phyloP scores from a whole-genome alignment of 1,140 invertebrate species.

The Drosophila bifasciata region DNA sequence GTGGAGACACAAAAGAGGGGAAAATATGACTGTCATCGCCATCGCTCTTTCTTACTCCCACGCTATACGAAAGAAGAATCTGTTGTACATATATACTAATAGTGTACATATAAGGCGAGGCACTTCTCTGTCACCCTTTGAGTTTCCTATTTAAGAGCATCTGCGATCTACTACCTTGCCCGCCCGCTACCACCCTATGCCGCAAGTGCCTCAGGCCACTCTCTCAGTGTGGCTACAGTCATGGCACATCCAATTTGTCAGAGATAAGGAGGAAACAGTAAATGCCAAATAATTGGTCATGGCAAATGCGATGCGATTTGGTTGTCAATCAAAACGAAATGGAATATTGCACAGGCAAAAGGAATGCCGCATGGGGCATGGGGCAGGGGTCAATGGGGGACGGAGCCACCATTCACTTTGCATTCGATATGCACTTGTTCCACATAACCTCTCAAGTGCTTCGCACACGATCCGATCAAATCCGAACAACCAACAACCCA shows the following conservation, averaged over 20 bases:
- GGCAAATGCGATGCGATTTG: slow-evolving; percentile 45
- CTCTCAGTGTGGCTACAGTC: slow-evolving; percentile 12
- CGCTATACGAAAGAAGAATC: background rate
- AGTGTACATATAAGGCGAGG: too few relatives aligned
- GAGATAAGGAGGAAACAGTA: slow-evolving; percentile 42
- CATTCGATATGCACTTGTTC: background rate
- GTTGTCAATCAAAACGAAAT: slow-evolving; percentile 35
- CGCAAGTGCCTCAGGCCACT: background rate
- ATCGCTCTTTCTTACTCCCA: slow-evolving; percentile 20
- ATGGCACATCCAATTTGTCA: slow-evolving; percentile 38
- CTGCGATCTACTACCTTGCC: too few relatives aligned
- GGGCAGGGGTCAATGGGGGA: background rate
- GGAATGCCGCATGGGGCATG: slow-evolving; percentile 8
- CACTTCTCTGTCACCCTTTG: background rate
- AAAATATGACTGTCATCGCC: too few relatives aligned
- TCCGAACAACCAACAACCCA: too few relatives aligned
- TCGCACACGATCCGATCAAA: slow-evolving; percentile 16
- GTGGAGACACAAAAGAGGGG: too few relatives aligned
- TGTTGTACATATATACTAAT: too few relatives aligned
- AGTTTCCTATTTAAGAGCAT: too few relatives aligned
- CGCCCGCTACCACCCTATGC: background rate
- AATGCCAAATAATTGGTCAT: slow-evolving; percentile 60
- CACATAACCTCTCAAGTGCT: slow-evolving; percentile 18
- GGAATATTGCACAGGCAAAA: slow-evolving; percentile 24
- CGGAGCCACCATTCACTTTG: slow-evolving; percentile 17